Conservation (phyloP, 1,140 invertebrate genomes). For the Schlechtendalia chinensis region DNA sequence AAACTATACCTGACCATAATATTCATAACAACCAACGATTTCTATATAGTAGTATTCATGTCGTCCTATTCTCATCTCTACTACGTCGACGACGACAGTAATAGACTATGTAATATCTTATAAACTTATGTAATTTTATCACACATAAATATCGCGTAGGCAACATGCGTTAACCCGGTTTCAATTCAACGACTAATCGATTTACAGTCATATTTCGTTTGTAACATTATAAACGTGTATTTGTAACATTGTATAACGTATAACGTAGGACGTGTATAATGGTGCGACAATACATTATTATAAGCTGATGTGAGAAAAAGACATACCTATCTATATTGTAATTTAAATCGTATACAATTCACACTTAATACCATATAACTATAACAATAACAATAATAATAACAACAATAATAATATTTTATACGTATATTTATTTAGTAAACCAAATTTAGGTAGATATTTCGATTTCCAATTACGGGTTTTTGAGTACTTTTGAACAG, state of each 20-base stretch:
- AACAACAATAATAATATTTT: neutral
- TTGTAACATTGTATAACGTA: neutral
- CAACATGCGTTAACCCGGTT: neutral
- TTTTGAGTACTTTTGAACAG: neutral
- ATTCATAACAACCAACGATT: conserved; percentile 1
- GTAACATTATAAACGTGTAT: neutral
- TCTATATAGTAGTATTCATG: neutral
- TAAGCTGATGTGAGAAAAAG: neutral
- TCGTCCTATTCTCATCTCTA: neutral
- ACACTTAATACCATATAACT: neutral
- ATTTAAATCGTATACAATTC: neutral
- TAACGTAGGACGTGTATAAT: neutral
- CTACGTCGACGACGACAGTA: neutral
- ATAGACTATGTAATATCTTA: neutral
- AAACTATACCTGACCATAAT: neutral
- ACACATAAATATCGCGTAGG: neutral
- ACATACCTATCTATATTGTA: too few species aligned
- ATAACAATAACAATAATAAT: neutral
- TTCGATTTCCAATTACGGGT: neutral
- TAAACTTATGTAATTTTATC: conserved; percentile 19
- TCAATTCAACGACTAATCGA: conserved; percentile 16
- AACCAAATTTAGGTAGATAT: too few species aligned
- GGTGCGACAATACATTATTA: neutral
- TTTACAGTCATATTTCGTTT: neutral
- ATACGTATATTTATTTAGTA: too few species aligned